These are phyloP conservation scores for Pocillopora damicornis DNA, from an alignment of 64 coral and sea anemone genomes.

Conservation along the genomic window DNA sequence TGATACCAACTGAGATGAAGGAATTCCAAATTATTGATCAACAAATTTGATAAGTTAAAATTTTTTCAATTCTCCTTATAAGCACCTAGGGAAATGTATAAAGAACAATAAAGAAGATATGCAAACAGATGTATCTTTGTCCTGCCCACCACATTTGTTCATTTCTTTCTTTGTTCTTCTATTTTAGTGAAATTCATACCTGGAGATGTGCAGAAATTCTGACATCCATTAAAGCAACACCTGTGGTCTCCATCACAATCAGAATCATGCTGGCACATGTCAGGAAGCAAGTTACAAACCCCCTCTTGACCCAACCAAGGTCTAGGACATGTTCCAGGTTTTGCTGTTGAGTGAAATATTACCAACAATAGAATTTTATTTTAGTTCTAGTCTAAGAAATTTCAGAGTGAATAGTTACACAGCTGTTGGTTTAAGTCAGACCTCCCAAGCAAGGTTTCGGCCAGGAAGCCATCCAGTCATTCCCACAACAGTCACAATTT, in stretches of 20 bases:
- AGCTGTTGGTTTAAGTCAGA: no score
- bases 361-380: not conserved
- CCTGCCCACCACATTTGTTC: not conserved
- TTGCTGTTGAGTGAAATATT: not conserved
- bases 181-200: slow-evolving; percentile 13
- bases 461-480: no score
- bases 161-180: no score
- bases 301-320: slow-evolving; percentile 52
- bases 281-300: slow-evolving; percentile 46
- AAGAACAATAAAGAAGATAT: not conserved
- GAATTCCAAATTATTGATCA: not conserved
- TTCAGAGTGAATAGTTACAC: no score
- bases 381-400: no score
- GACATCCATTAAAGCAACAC: slow-evolving; percentile 63
- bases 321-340: slow-evolving; percentile 42
- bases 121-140: not conserved
- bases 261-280: slow-evolving; percentile 30
- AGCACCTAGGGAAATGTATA: no score
- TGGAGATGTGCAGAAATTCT: slow-evolving; percentile 47
- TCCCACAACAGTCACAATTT: no score
- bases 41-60: no score
- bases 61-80: no score
- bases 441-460: no score
- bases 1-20: slow-evolving; percentile 17
- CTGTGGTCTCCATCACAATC: slow-evolving; percentile 15